Evolutionary conservation across 1,140 invertebrate species (phyloP).

Genomic region (Zophobas atratus): DNA sequence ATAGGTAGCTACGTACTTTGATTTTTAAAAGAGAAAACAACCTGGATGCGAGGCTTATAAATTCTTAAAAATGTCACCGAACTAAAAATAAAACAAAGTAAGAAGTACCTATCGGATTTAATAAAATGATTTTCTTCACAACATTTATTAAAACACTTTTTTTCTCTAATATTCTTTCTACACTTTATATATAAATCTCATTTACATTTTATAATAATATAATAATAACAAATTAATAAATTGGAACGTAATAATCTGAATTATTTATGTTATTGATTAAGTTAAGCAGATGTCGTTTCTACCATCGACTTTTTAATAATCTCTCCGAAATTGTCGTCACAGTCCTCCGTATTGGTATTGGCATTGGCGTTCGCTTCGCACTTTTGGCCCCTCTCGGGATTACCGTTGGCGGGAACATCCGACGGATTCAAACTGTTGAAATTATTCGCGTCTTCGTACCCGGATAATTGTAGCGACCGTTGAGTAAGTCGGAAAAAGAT

Average conservation of each 20-base stretch:
- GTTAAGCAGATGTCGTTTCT: conserved; percentile 88
- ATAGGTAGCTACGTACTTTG: too few species aligned
- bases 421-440: conserved; percentile 53
- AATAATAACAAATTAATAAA: conserved; percentile 59
- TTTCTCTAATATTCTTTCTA: conserved; percentile 64
- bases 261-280: conserved; percentile 54
- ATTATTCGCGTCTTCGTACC: conserved; percentile 61
- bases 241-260: conserved; percentile 65
- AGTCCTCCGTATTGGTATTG: conserved; percentile 67
- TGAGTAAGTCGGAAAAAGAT: conserved; percentile 78
- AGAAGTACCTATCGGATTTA: conserved; percentile 45
- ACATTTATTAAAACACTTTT: conserved; percentile 68
- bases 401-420: conserved; percentile 44
- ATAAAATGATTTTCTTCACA: conserved; percentile 64
- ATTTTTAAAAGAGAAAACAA: too few species aligned
- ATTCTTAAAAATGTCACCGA: neutral
- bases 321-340: conserved; percentile 89
- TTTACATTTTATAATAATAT: conserved; percentile 63
- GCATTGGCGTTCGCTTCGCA: conserved; percentile 34
- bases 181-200: conserved; percentile 67
- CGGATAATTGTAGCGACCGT: conserved; percentile 72
- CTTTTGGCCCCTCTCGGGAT: conserved; percentile 28
- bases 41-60: too few species aligned
- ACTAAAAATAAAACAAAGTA: neutral
- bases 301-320: conserved; percentile 95